phyloP scores from a whole-genome alignment of 2,888 invertebrate species.

The Stomorhina lunata region DNA sequence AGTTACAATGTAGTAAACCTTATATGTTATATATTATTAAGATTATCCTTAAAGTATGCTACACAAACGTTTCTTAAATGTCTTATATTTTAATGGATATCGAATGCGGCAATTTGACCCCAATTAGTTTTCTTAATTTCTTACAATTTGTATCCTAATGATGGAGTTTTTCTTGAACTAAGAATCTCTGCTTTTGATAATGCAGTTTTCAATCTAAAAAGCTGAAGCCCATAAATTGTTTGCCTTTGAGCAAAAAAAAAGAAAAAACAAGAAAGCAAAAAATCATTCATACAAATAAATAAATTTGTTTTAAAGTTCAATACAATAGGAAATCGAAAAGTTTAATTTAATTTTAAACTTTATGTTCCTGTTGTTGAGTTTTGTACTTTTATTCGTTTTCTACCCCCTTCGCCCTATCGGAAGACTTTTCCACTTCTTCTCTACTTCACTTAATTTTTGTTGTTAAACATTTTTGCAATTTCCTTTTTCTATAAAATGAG shows the following conservation, averaged over 20 bases:
- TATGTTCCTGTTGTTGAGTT: constrained; percentile 36
- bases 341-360: constrained; percentile 64
- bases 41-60: too few relatives aligned
- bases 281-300: too few relatives aligned
- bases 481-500: constrained; percentile 55
- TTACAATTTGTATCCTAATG: too few relatives aligned
- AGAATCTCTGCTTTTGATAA: neutral
- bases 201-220: neutral
- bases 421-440: neutral
- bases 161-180: too few relatives aligned
- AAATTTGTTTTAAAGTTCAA: constrained; percentile 49
- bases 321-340: constrained; percentile 61
- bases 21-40: too few relatives aligned
- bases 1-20: too few relatives aligned
- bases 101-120: too few relatives aligned
- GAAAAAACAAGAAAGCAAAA: neutral
- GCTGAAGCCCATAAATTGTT: neutral
- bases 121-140: too few relatives aligned
- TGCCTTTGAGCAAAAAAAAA: neutral
- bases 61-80: too few relatives aligned
- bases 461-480: constrained; percentile 58
- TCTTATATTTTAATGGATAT: too few relatives aligned
- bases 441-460: neutral
- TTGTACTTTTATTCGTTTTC: neutral
- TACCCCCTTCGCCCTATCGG: neutral